These are phyloP conservation scores for Drosophila setosimentum DNA, from an alignment of 2,888 invertebrate species.

Conservation along the genomic window DNA sequence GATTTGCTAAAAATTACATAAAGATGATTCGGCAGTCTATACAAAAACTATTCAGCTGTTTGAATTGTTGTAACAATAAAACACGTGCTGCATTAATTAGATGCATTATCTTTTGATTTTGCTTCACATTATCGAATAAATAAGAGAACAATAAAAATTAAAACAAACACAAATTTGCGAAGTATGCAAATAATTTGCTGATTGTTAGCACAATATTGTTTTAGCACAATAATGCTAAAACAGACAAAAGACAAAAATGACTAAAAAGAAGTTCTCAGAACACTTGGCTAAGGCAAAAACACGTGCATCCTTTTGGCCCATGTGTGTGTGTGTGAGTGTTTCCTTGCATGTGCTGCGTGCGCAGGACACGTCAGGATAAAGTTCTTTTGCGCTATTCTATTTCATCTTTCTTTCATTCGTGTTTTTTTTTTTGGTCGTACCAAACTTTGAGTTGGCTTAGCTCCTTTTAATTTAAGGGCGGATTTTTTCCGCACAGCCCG, in stretches of 20 bases:
- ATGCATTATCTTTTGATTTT: conserved; percentile 16
- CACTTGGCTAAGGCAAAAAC: conserved; percentile 55
- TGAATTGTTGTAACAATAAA: conserved; percentile 1
- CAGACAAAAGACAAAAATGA: conserved; percentile 12
- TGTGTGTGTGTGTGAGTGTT: conserved; percentile 13
- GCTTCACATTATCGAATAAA: conserved; percentile 1
- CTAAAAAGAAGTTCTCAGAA: conserved; percentile 18
- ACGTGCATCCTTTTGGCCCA: conserved; percentile 62
- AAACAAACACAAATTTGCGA: conserved; percentile 30
- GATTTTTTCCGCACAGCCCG: conserved; percentile 60
- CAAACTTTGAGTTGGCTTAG: conserved; percentile 75
- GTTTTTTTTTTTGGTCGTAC: conserved; percentile 47
- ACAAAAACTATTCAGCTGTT: background rate
- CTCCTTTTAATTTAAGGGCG: conserved; percentile 67
- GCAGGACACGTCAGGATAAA: conserved; percentile 77
- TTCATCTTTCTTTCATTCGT: conserved; percentile 16
- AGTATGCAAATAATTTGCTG: conserved; percentile 39
- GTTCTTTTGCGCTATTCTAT: conserved; percentile 33
- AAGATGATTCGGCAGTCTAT: background rate
- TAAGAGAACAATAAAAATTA: background rate
- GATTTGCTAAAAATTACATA: conserved; percentile 13
- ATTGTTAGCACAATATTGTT: conserved; percentile 51
- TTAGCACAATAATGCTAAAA: conserved; percentile 58
- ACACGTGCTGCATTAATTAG: conserved; percentile 43
- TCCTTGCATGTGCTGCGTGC: conserved; percentile 56